Base-by-base conservation (phyloP, 2,797 vertebrate genomes). In the Simalia tracyae region DNA sequence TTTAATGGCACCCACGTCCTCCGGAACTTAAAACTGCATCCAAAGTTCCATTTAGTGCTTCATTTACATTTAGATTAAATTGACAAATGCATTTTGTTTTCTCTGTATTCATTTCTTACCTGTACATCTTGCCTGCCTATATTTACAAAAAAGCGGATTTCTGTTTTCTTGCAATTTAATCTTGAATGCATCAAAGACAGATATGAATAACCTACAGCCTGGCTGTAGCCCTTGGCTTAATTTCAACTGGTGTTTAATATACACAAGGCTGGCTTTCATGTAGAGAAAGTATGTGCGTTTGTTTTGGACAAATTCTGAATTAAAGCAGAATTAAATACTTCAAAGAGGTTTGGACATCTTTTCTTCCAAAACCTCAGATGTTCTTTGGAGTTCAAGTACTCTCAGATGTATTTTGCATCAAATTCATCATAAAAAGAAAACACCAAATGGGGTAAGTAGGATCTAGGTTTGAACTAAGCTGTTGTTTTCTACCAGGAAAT, bases 11-110 rank as follows among this genome's bases (percentile, higher is more conserved):
- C 28, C 26, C 46, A 88, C 17, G 63, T 50, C 26, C n/a, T 66
- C 46, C 46, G 42, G 24, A n/a, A 66, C 61, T 28, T 63, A 64
- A 63, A 88, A 88, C 11, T 88, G 60, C 6, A 14, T 63, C 36
- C 60, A 28, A 87, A 87, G 86, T 63, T 28, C 36, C 60, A 60
- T 63, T 87, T 63, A 87, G 60, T 63, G 57, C 60, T 87, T 63
- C 86, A 87, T 63, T 87, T 63, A 46, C 86, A 63, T 87, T 60
- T 87, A 87, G n/a, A 50, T 88, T 64, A 64, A 88, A 88, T 46
- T 88, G 60, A 50, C 60, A 88, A 26, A 88, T 88, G 19, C 63
- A 50, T 88, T 50, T 26, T 28, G 28, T 31, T n/a, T 64, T 68
- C 28, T 88, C 46, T 66, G 26, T 88, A 54, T 28, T 66, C 26